Conservation (phyloP, 2,113 vertebrate species). For the Eclectus roratus region DNA sequence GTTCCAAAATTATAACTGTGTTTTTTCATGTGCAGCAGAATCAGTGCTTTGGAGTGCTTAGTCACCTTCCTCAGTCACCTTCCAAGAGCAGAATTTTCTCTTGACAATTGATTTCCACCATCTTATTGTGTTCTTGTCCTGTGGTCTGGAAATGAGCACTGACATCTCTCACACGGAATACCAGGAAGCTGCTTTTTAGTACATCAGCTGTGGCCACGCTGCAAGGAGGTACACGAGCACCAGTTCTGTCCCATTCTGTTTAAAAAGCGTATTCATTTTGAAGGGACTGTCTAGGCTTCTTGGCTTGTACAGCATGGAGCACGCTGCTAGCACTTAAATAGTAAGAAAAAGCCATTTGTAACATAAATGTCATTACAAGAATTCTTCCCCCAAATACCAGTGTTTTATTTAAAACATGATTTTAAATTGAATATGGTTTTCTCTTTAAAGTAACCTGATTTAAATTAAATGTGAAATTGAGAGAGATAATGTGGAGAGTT, state of each 20-base stretch:
- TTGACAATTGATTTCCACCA: slow-evolving; percentile 34
- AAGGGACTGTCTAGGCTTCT: slow-evolving; percentile 45
- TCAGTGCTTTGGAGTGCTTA: neutral
- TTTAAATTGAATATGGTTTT: neutral
- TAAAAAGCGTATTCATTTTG: slow-evolving; percentile 33
- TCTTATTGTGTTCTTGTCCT: slow-evolving; percentile 29
- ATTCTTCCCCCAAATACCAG: neutral
- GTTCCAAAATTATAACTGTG: neutral
- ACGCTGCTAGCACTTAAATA: slow-evolving; percentile 51
- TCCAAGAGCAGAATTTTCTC: slow-evolving; percentile 36
- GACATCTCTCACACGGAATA: neutral
- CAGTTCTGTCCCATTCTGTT: neutral
- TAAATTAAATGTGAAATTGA: neutral
- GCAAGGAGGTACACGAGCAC: slow-evolving; percentile 4
- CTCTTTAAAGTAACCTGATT: neutral
- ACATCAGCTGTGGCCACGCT: neutral
- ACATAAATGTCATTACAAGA: neutral
- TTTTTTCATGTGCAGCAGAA: slow-evolving; percentile 3
- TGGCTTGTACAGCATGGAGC: slow-evolving; percentile 48
- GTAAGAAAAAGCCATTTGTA: slow-evolving; percentile 31
- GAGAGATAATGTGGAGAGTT: neutral
- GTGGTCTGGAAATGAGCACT: slow-evolving; percentile 21
- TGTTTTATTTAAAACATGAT: neutral
- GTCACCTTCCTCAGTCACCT: slow-evolving; percentile 29
- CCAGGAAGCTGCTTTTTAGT: slow-evolving; percentile 30